A percentile compares a stretch with the other conserved stretches of the same genome.
These are phyloP conservation scores for Nymphalis urticae DNA, from an alignment of 2,888 invertebrate species.

Conservation along the genomic window DNA sequence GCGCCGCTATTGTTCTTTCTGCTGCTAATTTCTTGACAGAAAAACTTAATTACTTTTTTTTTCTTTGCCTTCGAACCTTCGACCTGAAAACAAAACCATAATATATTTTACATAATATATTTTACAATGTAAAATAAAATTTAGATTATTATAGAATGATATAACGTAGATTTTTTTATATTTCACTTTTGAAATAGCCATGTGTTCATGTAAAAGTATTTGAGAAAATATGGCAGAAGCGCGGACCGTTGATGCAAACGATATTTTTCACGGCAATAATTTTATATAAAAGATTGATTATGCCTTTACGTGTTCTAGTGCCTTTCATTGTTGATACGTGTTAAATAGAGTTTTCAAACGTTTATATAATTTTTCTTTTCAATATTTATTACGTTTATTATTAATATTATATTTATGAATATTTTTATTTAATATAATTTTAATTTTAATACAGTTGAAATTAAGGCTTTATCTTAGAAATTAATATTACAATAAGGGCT, in stretches of 20 bases:
- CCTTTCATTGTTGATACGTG: conserved; percentile 17
- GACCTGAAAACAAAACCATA: too few relatives aligned
- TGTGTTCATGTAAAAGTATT: conserved; percentile 39
- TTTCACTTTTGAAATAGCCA: conserved; percentile 18
- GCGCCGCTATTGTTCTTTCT: background rate
- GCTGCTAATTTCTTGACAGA: background rate
- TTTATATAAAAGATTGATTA: conserved; percentile 52
- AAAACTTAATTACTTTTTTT: background rate
- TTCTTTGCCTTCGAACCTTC: too few relatives aligned
- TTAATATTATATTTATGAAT: too few relatives aligned
- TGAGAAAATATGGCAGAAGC: conserved; percentile 44
- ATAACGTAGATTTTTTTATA: background rate
- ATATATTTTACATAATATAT: too few relatives aligned
- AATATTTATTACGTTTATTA: too few relatives aligned
- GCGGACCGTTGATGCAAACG: conserved; percentile 47
- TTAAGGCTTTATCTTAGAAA: too few relatives aligned
- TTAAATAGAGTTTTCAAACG: background rate
- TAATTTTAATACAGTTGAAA: too few relatives aligned
- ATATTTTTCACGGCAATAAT: conserved; percentile 49
- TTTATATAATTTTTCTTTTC: background rate
- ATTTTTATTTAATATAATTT: too few relatives aligned
- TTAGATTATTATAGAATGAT: too few relatives aligned
- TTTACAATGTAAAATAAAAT: too few relatives aligned
- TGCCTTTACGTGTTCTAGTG: conserved; percentile 36
- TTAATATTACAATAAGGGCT: too few relatives aligned